Base-by-base conservation (phyloP, 2,888 invertebrate species). In the Chalcis sispes region DNA sequence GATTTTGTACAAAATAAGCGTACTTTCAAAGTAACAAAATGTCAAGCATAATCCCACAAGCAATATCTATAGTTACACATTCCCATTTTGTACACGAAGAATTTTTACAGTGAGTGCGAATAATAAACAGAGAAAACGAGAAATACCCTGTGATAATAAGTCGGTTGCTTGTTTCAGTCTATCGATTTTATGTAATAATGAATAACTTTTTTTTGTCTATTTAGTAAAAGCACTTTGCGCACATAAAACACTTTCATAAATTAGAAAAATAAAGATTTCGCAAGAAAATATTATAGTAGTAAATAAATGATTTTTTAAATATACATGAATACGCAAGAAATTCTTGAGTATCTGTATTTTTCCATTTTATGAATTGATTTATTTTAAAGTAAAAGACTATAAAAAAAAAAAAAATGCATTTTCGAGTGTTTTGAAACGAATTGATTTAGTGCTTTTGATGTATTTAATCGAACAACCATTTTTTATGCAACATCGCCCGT, bases 21-120 rank as follows among this genome's bases (percentile, higher is more conserved):
- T 72, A 56, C 65, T 66, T 71, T 29, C 59, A 58, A 61, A 66
- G 23, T 66, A 66, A 54, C 25, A 42, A 59, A 70, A 27, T 46
- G 32, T 61, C 50, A 52, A 61, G 23, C 52, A 32, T 32, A 42
- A 61, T 71, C 40, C 71, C 27, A 7, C 58, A 70, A 54, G 18
- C 52, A 40, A 50, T 65, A 25, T 59, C 59, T 66, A n/a, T n/a
- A 50, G 29, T 78, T 77, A 80, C 80, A 80, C 81, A 81, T 81
- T 82, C 80, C 81, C 77, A 72, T 80, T 81, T 81, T 81, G 73
- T 80, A 80, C 72, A 77, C 77, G 67, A 77, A 73, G 66, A 77
- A 77, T 80, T 80, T 79, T 71, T 78, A 80, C 77, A 76, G 71
- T 72, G 75, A 75, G 61, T 77, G 74, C 69, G 65, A 74, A 80